Conservation (phyloP, 2,888 invertebrate species). For the Chrysolina americana region DNA sequence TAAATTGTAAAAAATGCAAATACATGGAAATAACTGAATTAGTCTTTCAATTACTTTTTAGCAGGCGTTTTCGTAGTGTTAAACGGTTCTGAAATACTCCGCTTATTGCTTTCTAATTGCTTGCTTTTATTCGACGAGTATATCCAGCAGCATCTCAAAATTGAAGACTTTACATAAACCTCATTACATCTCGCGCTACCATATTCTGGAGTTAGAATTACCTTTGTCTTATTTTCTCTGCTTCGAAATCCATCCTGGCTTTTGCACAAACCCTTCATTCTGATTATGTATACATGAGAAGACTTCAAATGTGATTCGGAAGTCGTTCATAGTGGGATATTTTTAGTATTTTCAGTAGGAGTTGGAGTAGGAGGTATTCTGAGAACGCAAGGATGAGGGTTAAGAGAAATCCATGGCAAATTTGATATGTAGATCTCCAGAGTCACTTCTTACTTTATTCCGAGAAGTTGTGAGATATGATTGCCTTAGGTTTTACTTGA, state of each 20-base stretch:
- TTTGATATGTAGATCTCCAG: conserved; percentile 12
- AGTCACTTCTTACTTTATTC: not conserved
- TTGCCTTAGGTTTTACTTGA: not conserved
- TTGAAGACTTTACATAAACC: not conserved
- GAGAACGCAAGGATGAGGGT: not conserved
- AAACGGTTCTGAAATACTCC: not conserved
- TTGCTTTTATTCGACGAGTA: not conserved
- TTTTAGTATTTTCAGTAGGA: not conserved
- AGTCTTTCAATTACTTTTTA: no score
- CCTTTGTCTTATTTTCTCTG: not conserved
- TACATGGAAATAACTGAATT: no score
- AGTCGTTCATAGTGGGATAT: conserved; percentile 24
- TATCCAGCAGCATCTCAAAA: not conserved
- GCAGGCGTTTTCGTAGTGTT: no score
- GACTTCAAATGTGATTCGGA: conserved; percentile 25
- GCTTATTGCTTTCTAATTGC: not conserved
- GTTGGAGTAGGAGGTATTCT: not conserved
- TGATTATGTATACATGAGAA: conserved; percentile 32
- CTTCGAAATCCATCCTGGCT: conserved; percentile 15
- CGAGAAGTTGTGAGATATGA: not conserved
- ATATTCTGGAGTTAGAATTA: not conserved
- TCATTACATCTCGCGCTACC: not conserved
- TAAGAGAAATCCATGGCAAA: conserved; percentile 8
- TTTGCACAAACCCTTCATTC: conserved; percentile 26
- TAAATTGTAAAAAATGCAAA: no score